Evolutionary conservation across 2,113 vertebrate species (phyloP), one percentile per base, ranked within the genome.

Genomic region (Myiopsitta monachus): DNA sequence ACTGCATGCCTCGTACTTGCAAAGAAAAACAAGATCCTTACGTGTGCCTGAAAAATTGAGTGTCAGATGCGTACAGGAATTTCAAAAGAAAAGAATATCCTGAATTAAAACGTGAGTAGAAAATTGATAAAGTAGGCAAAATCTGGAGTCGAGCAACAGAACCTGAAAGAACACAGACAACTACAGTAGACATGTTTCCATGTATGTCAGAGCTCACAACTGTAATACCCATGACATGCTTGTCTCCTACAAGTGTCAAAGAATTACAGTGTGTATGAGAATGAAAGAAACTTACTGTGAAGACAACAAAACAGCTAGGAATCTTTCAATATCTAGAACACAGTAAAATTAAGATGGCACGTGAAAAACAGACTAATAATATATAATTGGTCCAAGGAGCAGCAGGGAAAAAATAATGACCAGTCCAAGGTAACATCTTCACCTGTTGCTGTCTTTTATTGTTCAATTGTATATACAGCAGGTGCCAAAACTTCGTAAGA

Each of bases 301-400:
- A 28, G 46, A 64, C 46, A 77, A 73, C 3, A 87, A 59, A 79
- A 11, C 12, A 59, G 41, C 23, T 66, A 83, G 33, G 51, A 91
- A 83, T 63, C n/a, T 91, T 79, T 83, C 59, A 78, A 41, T 86
- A 90, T 21, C 88, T 96, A 52, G 8, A 92, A 95, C 26, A 95
- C 55, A 93, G 38, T 18, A 70, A 43, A 88, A 86, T 70, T 31
- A 80, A 59, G 44, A 82, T 81, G 16, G 39, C 3, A 38, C 17
- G 36, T 30, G 43, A 82, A 89, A 85, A 92, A 10, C 7, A 81
- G 51, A n/a, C 4, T 46, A 66, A 62, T 49, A 27, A 28, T 51
- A 36, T 8, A 11, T 15, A 70, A 67, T 67, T 39, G 21, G 54
- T 46, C 55, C 31, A 79, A 64, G 47, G 7, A 80, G 12, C 12